Percentiles rank a stretch among this genome's conserved stretches.
Evolutionary conservation across 2,113 vertebrate genomes (phyloP).

Genomic region (Cinclus cinclus): DNA sequence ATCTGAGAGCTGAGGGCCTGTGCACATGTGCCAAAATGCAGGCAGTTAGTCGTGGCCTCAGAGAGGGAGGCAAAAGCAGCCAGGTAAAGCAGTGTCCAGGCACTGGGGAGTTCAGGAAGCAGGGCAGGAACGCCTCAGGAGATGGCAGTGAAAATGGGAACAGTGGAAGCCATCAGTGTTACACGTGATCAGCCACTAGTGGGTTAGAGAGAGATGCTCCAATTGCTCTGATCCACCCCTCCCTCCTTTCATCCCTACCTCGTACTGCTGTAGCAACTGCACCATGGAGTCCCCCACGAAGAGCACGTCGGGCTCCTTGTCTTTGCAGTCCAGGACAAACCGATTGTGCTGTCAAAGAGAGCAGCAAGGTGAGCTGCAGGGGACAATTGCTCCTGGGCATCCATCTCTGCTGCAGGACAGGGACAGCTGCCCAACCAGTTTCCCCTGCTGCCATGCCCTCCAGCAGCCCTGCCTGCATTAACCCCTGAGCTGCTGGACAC

Average conservation of each 20-base stretch:
- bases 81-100: not conserved
- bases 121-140: not conserved
- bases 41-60: rapidly evolving
- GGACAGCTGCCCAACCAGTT: not conserved
- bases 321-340: constrained; percentile 84
- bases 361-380: not conserved
- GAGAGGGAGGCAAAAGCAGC: not conserved
- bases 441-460: not conserved
- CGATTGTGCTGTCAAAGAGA: constrained; percentile 76
- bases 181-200: rapidly evolving
- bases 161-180: rapidly evolving
- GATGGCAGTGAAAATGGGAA: rapidly evolving
- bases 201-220: no score
- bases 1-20: not conserved
- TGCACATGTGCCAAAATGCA: rapidly evolving
- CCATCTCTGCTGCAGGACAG: not conserved
- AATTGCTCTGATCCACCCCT: rapidly evolving
- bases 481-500: not conserved
- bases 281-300: constrained; percentile 98
- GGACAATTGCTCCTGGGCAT: not conserved
- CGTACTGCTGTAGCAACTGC: constrained; percentile 92
- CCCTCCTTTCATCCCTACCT: constrained; percentile 70
- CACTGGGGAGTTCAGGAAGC: not conserved
- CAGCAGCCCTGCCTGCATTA: not conserved
- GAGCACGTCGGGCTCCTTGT: constrained; percentile 87